phyloP scores from a whole-genome alignment of 2,113 vertebrate genomes.

The Oryzias javanicus region DNA sequence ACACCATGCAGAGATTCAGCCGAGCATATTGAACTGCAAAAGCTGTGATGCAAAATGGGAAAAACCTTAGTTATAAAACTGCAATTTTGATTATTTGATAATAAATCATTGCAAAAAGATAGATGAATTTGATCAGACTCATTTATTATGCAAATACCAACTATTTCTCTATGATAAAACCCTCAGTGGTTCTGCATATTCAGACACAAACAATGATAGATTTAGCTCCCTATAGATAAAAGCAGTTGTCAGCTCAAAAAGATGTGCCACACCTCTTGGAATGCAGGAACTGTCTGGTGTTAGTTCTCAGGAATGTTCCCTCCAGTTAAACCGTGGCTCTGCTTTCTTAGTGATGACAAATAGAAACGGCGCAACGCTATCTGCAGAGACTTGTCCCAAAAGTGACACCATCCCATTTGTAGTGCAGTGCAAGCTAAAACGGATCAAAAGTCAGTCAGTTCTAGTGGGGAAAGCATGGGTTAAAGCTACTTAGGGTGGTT shows the following conservation, averaged over 20 bases:
- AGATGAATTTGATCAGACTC: background rate
- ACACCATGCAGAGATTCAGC: constrained; percentile 20
- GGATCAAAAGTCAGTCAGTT: background rate
- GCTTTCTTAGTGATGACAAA: constrained; percentile 24
- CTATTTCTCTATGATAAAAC: constrained; percentile 8
- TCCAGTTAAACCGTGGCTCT: constrained; percentile 28
- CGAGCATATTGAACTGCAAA: constrained; percentile 23
- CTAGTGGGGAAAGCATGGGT: constrained; percentile 8
- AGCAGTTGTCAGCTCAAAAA: constrained; percentile 40
- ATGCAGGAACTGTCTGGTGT: constrained; percentile 43
- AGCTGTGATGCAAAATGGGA: background rate
- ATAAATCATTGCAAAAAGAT: too few species aligned
- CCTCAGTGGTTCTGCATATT: background rate
- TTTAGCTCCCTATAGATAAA: constrained; percentile 24
- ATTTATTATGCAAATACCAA: background rate
- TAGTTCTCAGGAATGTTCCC: constrained; percentile 55
- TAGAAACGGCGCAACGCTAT: constrained; percentile 25
- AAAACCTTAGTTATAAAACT: too few species aligned
- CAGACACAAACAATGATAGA: constrained; percentile 18
- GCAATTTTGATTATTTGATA: too few species aligned
- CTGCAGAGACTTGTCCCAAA: constrained; percentile 48
- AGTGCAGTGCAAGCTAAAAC: constrained; percentile 5
- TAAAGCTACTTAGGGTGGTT: constrained; percentile 11
- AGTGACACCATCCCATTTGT: constrained; percentile 5
- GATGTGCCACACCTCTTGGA: constrained; percentile 45